Evolutionary conservation across 53 echinoderm and acorn worm species (phyloP), one percentile per base, ranked within the genome.

Genomic region (Paracentrotus lividus): DNA sequence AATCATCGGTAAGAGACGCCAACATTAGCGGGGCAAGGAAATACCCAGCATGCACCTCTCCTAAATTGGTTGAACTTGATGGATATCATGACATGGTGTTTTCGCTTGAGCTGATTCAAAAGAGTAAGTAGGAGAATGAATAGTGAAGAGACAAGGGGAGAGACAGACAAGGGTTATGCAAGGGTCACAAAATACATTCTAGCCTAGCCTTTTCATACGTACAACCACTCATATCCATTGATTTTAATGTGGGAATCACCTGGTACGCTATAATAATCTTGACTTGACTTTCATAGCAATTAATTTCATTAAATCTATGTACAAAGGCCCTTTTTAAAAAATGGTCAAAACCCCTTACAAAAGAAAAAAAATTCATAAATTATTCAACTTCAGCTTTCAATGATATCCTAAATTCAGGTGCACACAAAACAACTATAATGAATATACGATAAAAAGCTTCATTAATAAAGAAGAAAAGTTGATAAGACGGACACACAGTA

Each of bases 1-100:
- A 36, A 85, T 77, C 78, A 77, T 24, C 49, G 55, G 34, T 86
- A 86, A 86, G 56, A 34, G 55, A 38, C 86, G 86, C 86, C 86
- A 86, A 20, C 81, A 45, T 42, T 9, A 81, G 45, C 24, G 81
- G 45, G 38, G 57, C 86, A 54, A 18, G 21, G 54, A 86, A 8
- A 56, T 54, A 32, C 57, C 24, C 47, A 81, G 44, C 45, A 0
- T 8, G n/a, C 24, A 26, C 47, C 47, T 23, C 44, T 47, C 10
- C 4, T 49, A 81, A 81, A 81, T 81, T 16, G 81, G 27, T 45
- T 26, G 14, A n/a, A 47, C 44, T 20, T 77, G 42, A 42, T 5
- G 77, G 77, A 42, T 77, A n/a, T 81, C 81, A 81, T 47, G 45
- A 81, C 81, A 81, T 47, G 44, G 20, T 45, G 24, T 26, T 47